Evolutionary conservation across 2,797 vertebrate genomes (phyloP).

Genomic region (Alcedo atthis): DNA sequence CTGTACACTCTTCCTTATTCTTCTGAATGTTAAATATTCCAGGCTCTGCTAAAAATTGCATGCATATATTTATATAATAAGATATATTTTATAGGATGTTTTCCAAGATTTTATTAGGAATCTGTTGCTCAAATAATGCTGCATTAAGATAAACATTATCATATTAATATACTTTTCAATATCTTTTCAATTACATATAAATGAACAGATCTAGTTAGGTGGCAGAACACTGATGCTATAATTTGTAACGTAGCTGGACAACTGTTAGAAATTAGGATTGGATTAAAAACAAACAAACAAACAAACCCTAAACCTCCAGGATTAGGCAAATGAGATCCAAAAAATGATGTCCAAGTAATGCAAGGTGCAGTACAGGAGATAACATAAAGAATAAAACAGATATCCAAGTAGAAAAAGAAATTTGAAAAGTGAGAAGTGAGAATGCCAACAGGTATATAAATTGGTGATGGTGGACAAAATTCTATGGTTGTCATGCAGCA

Average conservation of each 20-base stretch:
- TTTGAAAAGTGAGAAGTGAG: not conserved
- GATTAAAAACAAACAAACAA: not conserved
- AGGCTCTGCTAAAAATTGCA: not conserved
- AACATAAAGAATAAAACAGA: not conserved
- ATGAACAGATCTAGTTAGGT: not conserved
- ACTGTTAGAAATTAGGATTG: conserved; percentile 4
- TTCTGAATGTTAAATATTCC: not conserved
- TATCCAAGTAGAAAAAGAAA: not conserved
- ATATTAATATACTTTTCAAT: not conserved
- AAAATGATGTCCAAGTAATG: not conserved
- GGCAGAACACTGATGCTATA: conserved; percentile 17
- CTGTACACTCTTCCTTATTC: not conserved
- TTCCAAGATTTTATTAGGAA: not conserved
- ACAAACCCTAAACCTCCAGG: not conserved
- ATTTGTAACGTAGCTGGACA: conserved; percentile 7
- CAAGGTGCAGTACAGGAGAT: not conserved
- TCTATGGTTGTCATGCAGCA: not conserved
- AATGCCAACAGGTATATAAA: not conserved
- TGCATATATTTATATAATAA: not conserved
- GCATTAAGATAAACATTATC: conserved; percentile 13
- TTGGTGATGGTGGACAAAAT: not conserved
- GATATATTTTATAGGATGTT: not conserved
- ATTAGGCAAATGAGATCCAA: not conserved
- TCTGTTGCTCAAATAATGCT: not conserved
- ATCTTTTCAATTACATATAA: conserved; percentile 12